Base-by-base conservation (phyloP, 2,113 vertebrate genomes). In the Willisornis vidua region DNA sequence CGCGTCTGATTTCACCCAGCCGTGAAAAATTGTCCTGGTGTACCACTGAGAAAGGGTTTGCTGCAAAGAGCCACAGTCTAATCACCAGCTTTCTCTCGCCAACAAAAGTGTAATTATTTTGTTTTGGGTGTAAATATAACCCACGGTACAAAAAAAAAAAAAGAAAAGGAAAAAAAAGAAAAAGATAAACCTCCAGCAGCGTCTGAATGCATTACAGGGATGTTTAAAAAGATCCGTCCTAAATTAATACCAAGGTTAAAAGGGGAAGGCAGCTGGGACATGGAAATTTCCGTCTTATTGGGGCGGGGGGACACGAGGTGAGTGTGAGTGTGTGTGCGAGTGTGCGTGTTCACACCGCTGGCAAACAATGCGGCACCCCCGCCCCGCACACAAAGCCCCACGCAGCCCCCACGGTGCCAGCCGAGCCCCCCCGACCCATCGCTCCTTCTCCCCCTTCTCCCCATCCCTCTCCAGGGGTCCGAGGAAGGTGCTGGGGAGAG, bases 11-110 rank as follows among this genome's bases (percentile, higher is more conserved):
- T 98, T 97, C 98, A 98, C 97, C 97, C 98, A 98, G 98, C 98
- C 98, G 98, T 98, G 98, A 98, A 98, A 98, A 98, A 98, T 98
- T 98, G 98, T 98, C 97, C 98, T 98, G 98, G 98, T 98, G 97
- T 97, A 98, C 98, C 97, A 98, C 98, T 97, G 98, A 98, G 98
- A 98, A 97, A 98, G 98, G 98, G 97, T 98, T 98, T 97, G 98
- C 97, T 91, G 98, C 97, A 97, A 97, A 98, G 98, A 98, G 95
- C 98, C 97, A 76, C 96, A 95, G 96, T 33, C 97, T 98, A 98
- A 98, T 98, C 98, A 98, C 96, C 97, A 95, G 96, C 97, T 98
- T 98, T 97, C 97, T 97, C 96, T 96, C 96, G 91, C 93, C 97
- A 94, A 98, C 98, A 98, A 97, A 98, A 98, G 98, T 98, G 98